Base-by-base conservation (phyloP, 2,797 vertebrate species). In the Bradypodion pumilum region DNA sequence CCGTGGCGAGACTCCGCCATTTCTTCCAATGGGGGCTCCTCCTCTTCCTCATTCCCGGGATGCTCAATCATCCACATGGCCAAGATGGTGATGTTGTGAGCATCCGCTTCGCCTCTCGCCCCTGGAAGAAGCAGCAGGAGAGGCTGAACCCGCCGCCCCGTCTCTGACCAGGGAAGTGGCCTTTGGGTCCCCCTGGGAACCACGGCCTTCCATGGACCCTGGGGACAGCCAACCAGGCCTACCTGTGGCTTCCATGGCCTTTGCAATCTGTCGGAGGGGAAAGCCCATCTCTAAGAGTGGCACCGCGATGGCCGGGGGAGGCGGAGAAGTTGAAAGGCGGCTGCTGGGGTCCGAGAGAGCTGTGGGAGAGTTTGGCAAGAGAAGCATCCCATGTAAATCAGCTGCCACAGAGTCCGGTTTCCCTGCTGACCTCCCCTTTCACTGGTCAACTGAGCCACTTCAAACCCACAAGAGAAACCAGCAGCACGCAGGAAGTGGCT, bases 51-150 rank as follows among this genome's bases (percentile, higher is more conserved):
- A 0, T 96, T 97, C 0, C 96, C 96, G 0, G 98, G 98, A 82
- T 99, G 98, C 76, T 99, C 98, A 0, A 99, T 98, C 98, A 99
- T 99, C 98, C 98, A 99, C 98, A 99, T 99, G 80, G 98, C 98
- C 88, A 99, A 93, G 59, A 99, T 98, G 0, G 98, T 99, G 95
- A 99, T 99, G 92, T 99, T 99, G 94, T 99, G 98, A 52, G 98
- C 97, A 81, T 99, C 98, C 0, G 98, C 98, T 89, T 99, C 98
- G 85, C 97, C 98, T 85, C 97, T 96, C 44, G 98, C 97, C 85
- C 98, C 98, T 99, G 82, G 29, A 35, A 82, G n/a, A 72, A 66
- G 2, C 23, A 69, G n/a, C n/a, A n/a, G 27, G 8, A 56, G 81
- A 74, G 62, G 0, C 42, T 81, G 37, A 29, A 6, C 49, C 68